A percentile compares a stretch with the other conserved stretches of the same genome.
These are phyloP conservation scores for Emberiza fucata DNA, from an alignment of 2,113 vertebrate genomes.

Conservation along the genomic window DNA sequence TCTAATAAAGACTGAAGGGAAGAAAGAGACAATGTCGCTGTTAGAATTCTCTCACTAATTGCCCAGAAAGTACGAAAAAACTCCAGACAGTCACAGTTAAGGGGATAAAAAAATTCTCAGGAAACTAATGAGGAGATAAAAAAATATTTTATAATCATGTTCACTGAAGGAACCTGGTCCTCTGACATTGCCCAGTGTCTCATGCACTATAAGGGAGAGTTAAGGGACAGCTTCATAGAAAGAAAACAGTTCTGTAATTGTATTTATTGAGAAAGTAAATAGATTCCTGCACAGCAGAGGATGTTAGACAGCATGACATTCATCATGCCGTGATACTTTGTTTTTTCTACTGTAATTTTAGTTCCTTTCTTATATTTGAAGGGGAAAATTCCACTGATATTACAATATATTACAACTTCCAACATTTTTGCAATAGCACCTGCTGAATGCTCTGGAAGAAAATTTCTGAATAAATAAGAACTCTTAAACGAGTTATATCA, in stretches of 20 bases:
- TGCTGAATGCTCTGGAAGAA: constrained; percentile 2
- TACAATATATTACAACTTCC: constrained; percentile 29
- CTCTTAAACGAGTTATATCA: constrained; percentile 37
- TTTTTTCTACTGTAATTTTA: constrained; percentile 25
- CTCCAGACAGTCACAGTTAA: not conserved
- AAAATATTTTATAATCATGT: constrained; percentile 15
- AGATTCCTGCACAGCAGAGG: constrained; percentile 6
- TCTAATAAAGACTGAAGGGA: not conserved
- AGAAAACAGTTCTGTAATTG: constrained; percentile 26
- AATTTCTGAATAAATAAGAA: constrained; percentile 50
- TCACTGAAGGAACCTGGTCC: not conserved
- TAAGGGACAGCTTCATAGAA: not conserved
- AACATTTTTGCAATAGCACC: not conserved
- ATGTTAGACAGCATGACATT: not conserved
- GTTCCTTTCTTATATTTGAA: not conserved
- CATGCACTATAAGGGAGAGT: not conserved
- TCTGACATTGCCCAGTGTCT: constrained; percentile 10
- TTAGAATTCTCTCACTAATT: constrained; percentile 54
- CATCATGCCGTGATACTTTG: constrained; percentile 4
- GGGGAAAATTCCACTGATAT: constrained; percentile 2
- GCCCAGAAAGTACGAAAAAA: not conserved
- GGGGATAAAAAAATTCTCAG: not conserved
- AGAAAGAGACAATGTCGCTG: not conserved
- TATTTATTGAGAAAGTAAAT: constrained; percentile 56
- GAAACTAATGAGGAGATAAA: constrained; percentile 29